Conservation (phyloP, 2,113 vertebrate genomes). For the Leptodactylus fuscus region DNA sequence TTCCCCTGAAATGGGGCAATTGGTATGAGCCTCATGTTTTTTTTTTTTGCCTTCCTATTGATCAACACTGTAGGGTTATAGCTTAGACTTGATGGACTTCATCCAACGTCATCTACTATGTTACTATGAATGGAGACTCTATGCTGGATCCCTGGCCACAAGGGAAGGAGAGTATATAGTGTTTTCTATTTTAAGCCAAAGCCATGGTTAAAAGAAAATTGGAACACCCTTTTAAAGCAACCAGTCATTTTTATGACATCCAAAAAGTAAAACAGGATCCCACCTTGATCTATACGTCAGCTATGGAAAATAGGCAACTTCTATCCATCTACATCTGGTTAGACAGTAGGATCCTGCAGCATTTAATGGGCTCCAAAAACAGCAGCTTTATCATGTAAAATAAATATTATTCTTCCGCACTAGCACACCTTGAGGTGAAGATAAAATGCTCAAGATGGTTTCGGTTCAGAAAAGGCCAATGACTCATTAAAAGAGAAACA, state of each 20-base stretch:
- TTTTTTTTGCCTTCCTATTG: too few relatives aligned
- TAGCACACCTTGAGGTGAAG: conserved; percentile 9
- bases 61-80: too few relatives aligned
- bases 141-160: too few relatives aligned
- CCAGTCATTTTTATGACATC: not conserved
- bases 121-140: too few relatives aligned
- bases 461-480: conserved; percentile 57
- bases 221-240: not conserved
- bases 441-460: conserved; percentile 40
- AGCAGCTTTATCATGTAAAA: not conserved
- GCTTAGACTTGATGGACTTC: too few relatives aligned
- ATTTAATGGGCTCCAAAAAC: not conserved
- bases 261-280: not conserved
- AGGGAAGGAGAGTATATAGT: too few relatives aligned
- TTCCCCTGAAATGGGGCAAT: too few relatives aligned
- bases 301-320: not conserved
- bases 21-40: too few relatives aligned
- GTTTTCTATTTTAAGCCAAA: too few relatives aligned
- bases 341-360: not conserved
- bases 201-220: too few relatives aligned
- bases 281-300: not conserved
- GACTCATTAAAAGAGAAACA: conserved; percentile 58
- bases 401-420: conserved; percentile 4
- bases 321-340: not conserved
- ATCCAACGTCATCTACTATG: too few relatives aligned